Base-by-base conservation (phyloP, 2,797 vertebrate species). In the Molossus molossus region DNA sequence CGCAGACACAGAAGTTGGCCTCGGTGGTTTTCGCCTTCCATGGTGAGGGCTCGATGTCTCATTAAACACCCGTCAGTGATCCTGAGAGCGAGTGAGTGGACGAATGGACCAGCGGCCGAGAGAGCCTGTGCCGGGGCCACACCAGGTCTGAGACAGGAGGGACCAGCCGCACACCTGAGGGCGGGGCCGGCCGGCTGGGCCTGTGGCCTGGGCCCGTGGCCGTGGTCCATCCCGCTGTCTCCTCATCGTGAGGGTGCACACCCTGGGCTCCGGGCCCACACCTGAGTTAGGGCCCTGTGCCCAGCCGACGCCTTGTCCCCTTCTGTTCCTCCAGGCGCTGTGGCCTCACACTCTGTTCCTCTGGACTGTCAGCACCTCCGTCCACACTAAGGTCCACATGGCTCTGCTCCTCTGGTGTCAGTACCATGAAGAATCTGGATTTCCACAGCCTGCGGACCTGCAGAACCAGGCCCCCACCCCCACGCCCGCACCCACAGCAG, bases 291-390 rank as follows among this genome's bases (percentile, higher is more conserved):
- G 10, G 25, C 6, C 7, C 8, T 6, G 1, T 14, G 45, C 10
- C 37, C 29, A 21, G 12, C 18, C 23, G 5, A 2, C 55, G 5
- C 10, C 5, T 0, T 1, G 17, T 6, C n/a, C 60, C 12, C 50
- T 18, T 92, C 62, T 77, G 88, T 82, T 33, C 80, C 87, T 45
- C 29, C 25, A 0, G 8, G 29, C 33, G 55, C 87, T 0, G 45
- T 83, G 87, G 97, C 73, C 60, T 17, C 81, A 64, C 67, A 64
- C 37, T 93, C 88, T 90, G 94, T 97, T 87, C 92, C 50, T 60
- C 73, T 5, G 53, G 9, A 15, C 18, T 5, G 7, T 11, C 20
- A 33, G 20, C 29, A 27, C 20, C 62, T 13, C 29, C n/a, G 15
- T 13, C 29, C 11, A 40, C 62, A 4, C 15, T 40, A 0, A 18